These are phyloP conservation scores for Artibeus lituratus DNA, from an alignment of 2,797 vertebrate species.

Conservation along the genomic window DNA sequence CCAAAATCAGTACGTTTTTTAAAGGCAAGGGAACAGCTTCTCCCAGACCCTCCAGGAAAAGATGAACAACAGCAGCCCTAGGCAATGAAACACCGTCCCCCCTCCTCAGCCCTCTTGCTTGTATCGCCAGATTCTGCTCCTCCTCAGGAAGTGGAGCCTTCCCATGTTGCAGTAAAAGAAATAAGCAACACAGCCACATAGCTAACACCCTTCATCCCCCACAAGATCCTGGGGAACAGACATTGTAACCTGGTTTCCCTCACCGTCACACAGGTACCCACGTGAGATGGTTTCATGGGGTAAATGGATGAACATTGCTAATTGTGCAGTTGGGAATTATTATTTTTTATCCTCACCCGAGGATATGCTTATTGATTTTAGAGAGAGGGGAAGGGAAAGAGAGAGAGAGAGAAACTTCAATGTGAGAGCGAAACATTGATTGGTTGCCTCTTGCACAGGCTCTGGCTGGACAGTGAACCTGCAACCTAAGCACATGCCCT, in stretches of 20 bases:
- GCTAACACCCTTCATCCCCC: neutral
- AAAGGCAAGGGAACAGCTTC: neutral
- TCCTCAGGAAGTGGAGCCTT: neutral
- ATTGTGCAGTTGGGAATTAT: neutral
- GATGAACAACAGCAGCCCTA: neutral
- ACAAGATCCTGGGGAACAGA: no score
- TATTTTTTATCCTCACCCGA: no score
- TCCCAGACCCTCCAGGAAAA: neutral
- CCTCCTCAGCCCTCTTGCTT: neutral
- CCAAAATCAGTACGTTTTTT: neutral
- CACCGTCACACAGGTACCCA: no score
- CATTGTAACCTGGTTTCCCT: neutral
- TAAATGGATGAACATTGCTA: neutral
- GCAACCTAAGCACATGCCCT: no score
- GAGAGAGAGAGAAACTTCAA: no score
- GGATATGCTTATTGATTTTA: no score
- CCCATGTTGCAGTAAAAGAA: neutral
- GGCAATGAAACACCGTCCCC: neutral
- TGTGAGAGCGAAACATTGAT: no score
- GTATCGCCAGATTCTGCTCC: rapidly evolving
- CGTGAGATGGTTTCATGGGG: neutral
- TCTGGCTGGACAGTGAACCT: no score
- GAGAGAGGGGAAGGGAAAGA: no score
- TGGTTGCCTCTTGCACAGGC: no score
- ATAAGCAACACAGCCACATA: neutral